Evolutionary conservation across 1,140 invertebrate genomes (phyloP), one percentile per base, ranked within the genome.

Genomic region (Bradynema listronoti): DNA sequence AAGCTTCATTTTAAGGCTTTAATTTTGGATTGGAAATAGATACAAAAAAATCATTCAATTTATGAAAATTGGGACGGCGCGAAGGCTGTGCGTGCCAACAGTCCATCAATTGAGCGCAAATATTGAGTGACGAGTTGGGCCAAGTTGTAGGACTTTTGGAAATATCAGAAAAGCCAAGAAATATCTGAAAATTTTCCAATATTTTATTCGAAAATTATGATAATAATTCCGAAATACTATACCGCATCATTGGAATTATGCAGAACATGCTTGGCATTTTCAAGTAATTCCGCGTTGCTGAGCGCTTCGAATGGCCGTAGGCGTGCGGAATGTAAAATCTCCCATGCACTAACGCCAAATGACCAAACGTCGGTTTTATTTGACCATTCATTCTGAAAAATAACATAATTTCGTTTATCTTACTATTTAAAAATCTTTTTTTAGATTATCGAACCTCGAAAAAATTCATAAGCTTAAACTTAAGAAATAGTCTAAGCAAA

Each of bases 351-450:
- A 4, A 68, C 36, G 11, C 56, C 63, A 34, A 68, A 65, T 1
- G 62, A 66, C 36, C 41, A 65, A 11, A 54, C 63, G 46, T 65
- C 63, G 14, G 65, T 62, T 46, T 49, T 39, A 29, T 29, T 57
- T 1, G 65, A 64, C 63, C 63, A 65, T 9, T 42, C 36, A 43
- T 65, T 66, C 63, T 65, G 41, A 27, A 63, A 67, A 14, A 63
- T 34, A 47, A 50, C 16, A 50, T 39, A 39, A 56, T 34, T 33
- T 57, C 34, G n/a, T 14, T 57, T 7, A 57, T 6, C 14, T 22
- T 5, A 16, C 11, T 11, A 49, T 19, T n/a, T 14, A 11, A 11
- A 11, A 25, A 42, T 46, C 2, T 46, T 1, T 53, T 9, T 9
- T 14, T 2, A 56, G 24, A 27, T 11, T 22, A 58, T 56, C 1